phyloP scores from a whole-genome alignment of 2,888 invertebrate genomes.

The Papilio gigon region DNA sequence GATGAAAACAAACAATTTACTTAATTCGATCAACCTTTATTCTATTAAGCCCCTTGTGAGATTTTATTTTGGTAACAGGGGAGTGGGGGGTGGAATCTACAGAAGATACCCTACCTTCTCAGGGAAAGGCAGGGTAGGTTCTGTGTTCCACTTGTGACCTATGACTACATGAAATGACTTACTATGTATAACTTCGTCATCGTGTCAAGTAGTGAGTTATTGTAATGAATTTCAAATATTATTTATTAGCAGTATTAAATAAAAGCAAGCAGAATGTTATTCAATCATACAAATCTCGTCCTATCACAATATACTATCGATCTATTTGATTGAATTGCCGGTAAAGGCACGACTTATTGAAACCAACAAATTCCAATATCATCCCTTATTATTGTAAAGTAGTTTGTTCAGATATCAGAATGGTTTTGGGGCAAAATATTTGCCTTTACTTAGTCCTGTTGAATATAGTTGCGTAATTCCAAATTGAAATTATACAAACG shows the following conservation, averaged over 20 bases:
- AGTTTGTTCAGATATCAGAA: constrained; percentile 12
- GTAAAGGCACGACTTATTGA: constrained; percentile 9
- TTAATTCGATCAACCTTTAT: too few relatives aligned
- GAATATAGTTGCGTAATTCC: neutral
- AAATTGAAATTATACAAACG: neutral
- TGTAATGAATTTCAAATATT: neutral
- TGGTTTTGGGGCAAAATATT: neutral
- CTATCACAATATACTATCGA: constrained; percentile 1
- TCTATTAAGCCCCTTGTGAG: too few relatives aligned
- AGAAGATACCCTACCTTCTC: too few relatives aligned
- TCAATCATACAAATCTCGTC: constrained; percentile 12
- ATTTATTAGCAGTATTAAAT: neutral
- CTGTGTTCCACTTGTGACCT: too few relatives aligned
- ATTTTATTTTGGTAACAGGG: too few relatives aligned
- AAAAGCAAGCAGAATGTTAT: neutral
- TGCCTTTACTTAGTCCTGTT: constrained; percentile 4
- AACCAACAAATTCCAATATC: constrained; percentile 19
- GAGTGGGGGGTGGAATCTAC: too few relatives aligned
- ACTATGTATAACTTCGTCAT: too few relatives aligned
- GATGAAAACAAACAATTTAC: neutral
- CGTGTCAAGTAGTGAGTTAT: neutral
- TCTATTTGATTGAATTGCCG: constrained; percentile 11
- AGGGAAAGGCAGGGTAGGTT: too few relatives aligned
- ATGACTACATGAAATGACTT: too few relatives aligned
- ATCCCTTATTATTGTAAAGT: constrained; percentile 17